A percentile compares a stretch with the other conserved stretches of the same genome.
phyloP scores from a whole-genome alignment of 2,888 invertebrate genomes.

The Carterocephalus palaemon region DNA sequence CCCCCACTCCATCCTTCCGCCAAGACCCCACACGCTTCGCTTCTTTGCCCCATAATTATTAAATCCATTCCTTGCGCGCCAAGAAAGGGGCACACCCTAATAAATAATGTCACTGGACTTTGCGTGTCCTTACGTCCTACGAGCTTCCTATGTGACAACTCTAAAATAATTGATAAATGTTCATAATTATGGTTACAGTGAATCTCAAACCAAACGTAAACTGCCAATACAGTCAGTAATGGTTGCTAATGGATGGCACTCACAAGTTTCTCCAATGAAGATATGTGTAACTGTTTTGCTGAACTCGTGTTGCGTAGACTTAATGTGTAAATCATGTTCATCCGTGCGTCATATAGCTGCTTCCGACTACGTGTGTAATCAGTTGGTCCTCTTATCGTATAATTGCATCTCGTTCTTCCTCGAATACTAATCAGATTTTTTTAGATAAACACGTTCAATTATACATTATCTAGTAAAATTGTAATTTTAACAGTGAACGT shows the following conservation, averaged over 20 bases:
- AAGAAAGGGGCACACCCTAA: conserved; percentile 57
- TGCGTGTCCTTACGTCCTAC: conserved; percentile 27
- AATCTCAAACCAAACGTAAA: conserved; percentile 2
- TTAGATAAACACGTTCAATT: conserved; percentile 18
- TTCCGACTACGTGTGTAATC: conserved; percentile 20
- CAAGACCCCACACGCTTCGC: conserved; percentile 66
- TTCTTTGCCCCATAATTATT: conserved; percentile 73
- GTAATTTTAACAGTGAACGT: conserved; percentile 20
- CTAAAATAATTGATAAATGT: conserved; percentile 9
- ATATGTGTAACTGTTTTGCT: conserved; percentile 8
- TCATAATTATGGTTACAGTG: not conserved
- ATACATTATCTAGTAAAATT: conserved; percentile 11
- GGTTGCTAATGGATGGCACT: conserved; percentile 4
- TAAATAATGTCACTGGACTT: conserved; percentile 36
- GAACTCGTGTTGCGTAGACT: conserved; percentile 9
- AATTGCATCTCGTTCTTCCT: conserved; percentile 28
- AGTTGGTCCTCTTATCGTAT: conserved; percentile 27
- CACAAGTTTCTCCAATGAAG: conserved; percentile 8
- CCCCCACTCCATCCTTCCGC: conserved; percentile 67
- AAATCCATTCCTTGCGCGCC: conserved; percentile 63
- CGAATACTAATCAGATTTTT: conserved; percentile 28
- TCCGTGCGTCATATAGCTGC: conserved; percentile 7
- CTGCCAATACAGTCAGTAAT: conserved; percentile 7
- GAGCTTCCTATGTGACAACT: conserved; percentile 29
- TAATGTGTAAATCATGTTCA: conserved; percentile 22